A percentile compares a stretch with the other conserved stretches of the same genome.
Evolutionary conservation across 2,888 invertebrate species (phyloP).

Genomic region (Folsomia manolachei): DNA sequence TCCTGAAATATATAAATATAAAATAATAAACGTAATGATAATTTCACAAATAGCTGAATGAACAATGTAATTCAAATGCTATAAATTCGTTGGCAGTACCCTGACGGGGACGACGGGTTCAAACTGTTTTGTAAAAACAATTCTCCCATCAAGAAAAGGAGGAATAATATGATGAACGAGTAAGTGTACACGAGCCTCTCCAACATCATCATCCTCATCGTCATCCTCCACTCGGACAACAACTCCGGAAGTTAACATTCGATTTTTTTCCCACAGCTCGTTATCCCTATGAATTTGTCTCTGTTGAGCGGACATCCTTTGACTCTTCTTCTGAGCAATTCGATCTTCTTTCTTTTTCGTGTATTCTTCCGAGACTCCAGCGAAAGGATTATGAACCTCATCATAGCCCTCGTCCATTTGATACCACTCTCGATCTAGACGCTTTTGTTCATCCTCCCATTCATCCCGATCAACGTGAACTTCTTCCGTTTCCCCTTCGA

Average conservation of each 20-base stretch:
- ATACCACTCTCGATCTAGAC: constrained; percentile 95
- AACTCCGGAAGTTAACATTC: constrained; percentile 93
- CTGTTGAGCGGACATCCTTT: constrained; percentile 90
- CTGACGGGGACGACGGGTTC: constrained; percentile 95
- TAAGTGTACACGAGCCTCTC: constrained; percentile 88
- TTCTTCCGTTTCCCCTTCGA: constrained; percentile 62
- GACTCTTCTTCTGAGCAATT: constrained; percentile 81
- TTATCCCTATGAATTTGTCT: constrained; percentile 87
- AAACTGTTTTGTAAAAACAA: constrained; percentile 98
- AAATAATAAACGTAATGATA: too few species aligned
- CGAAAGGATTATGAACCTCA: constrained; percentile 90
- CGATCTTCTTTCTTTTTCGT: constrained; percentile 90
- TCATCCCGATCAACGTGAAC: constrained; percentile 71
- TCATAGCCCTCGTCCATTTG: constrained; percentile 89
- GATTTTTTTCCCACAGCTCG: constrained; percentile 96
- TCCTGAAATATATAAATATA: constrained; percentile 60
- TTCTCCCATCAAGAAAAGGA: constrained; percentile 96
- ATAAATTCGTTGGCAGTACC: too few species aligned
- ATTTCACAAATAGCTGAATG: neutral
- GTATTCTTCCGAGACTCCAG: constrained; percentile 84
- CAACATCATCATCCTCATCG: constrained; percentile 94
- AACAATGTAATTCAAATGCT: constrained; percentile 21
- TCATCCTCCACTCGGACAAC: constrained; percentile 83
- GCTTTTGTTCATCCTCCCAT: constrained; percentile 87
- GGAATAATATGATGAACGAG: constrained; percentile 97